Percentiles rank a stretch among this genome's conserved stretches.
Evolutionary conservation across 2,888 invertebrate species (phyloP).

Genomic region (Mimas tiliae): DNA sequence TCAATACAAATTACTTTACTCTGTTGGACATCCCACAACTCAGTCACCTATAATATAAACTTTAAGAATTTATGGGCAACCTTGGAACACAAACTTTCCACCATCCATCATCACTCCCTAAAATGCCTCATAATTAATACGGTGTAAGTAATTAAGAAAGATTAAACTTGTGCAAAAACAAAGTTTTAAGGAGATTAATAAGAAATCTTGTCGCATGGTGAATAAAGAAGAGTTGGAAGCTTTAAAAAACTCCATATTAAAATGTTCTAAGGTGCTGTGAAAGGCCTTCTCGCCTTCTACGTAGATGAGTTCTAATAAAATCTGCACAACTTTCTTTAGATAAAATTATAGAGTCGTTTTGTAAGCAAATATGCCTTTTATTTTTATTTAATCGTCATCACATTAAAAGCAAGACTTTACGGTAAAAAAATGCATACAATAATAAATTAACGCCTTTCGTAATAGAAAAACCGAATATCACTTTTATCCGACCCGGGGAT

Average conservation of each 20-base stretch:
- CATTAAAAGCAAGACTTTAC: background rate
- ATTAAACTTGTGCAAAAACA: slow-evolving; percentile 27
- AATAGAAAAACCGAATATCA: too few species aligned
- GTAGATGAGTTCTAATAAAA: slow-evolving; percentile 46
- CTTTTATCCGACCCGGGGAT: too few species aligned
- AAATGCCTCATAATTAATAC: slow-evolving; percentile 17
- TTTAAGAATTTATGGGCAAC: background rate
- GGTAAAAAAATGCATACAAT: background rate
- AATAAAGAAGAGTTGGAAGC: slow-evolving; percentile 37
- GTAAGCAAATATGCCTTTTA: slow-evolving; percentile 33
- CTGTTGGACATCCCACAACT: background rate
- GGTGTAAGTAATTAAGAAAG: slow-evolving; percentile 25
- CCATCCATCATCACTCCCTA: slow-evolving; percentile 10
- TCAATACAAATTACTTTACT: too few species aligned
- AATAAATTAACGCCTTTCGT: too few species aligned
- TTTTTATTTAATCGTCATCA: slow-evolving; percentile 32
- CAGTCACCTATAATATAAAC: background rate
- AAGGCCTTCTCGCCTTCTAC: slow-evolving; percentile 41
- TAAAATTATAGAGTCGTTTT: slow-evolving; percentile 46
- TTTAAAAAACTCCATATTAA: slow-evolving; percentile 53
- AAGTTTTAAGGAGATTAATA: slow-evolving; percentile 48
- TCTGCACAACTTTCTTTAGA: slow-evolving; percentile 41
- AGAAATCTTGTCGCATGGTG: slow-evolving; percentile 39
- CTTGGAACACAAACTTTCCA: background rate
- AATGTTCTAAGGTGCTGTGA: slow-evolving; percentile 50